A percentile compares a stretch with the other conserved stretches of the same genome.
Evolutionary conservation across 2,113 vertebrate genomes (phyloP).

Genomic region (Tangachromis dhanisi): DNA sequence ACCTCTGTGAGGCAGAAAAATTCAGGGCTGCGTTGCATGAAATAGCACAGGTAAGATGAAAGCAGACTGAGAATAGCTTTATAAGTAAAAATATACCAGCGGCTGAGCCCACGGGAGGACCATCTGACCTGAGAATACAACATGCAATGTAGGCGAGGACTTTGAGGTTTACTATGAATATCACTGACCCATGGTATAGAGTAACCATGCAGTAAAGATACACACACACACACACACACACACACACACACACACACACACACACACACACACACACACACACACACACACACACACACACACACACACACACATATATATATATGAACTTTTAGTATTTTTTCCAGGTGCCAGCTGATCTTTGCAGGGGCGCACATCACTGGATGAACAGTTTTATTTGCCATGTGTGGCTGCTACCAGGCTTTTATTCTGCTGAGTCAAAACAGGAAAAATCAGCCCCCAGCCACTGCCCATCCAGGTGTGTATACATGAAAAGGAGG

Average conservation of each 20-base stretch:
- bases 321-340: not conserved
- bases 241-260: rapidly evolving
- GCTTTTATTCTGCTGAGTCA: not conserved
- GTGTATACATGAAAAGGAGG: not conserved
- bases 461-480: not conserved
- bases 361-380: not conserved
- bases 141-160: not conserved
- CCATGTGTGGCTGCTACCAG: not conserved
- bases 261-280: not conserved
- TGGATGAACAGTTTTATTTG: not conserved
- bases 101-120: not conserved
- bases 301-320: rapidly evolving
- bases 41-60: not conserved
- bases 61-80: not conserved
- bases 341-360: not conserved
- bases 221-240: not conserved
- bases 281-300: not conserved
- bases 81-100: not conserved
- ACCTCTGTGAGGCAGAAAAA: not conserved
- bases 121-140: not conserved
- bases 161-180: not conserved
- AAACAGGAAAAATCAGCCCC: not conserved
- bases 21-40: not conserved
- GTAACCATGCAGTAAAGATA: not conserved
- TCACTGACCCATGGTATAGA: not conserved